These are phyloP conservation scores for Caerostris darwini DNA, from an alignment of 1,140 invertebrate species.

Conservation along the genomic window DNA sequence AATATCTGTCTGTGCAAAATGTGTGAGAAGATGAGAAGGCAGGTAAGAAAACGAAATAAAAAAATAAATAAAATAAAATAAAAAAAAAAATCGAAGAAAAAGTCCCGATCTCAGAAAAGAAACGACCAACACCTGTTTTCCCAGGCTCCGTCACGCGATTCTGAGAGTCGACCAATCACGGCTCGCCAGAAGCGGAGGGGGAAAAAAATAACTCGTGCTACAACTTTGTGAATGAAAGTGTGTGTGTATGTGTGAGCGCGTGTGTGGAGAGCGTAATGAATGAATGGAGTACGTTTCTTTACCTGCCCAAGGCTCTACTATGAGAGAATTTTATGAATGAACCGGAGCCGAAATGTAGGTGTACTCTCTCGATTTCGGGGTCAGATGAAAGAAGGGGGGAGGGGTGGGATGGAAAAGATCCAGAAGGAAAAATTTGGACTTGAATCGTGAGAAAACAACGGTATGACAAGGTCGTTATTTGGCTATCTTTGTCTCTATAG, in stretches of 20 bases:
- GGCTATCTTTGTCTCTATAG: neutral
- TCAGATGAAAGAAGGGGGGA: slow-evolving; percentile 22
- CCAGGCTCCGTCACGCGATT: slow-evolving; percentile 77
- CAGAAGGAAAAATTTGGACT: slow-evolving; percentile 25
- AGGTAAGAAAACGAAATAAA: neutral
- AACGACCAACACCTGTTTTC: slow-evolving; percentile 75
- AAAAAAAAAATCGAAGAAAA: slow-evolving; percentile 16
- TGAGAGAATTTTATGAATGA: slow-evolving; percentile 77
- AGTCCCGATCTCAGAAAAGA: slow-evolving; percentile 28
- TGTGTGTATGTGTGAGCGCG: slow-evolving; percentile 61
- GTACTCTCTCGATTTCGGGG: slow-evolving; percentile 73
- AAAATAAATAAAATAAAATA: neutral
- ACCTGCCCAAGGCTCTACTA: slow-evolving; percentile 76
- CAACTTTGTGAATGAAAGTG: slow-evolving; percentile 76
- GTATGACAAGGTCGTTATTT: slow-evolving; percentile 59
- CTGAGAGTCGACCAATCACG: slow-evolving; percentile 55
- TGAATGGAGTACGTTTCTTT: slow-evolving; percentile 76
- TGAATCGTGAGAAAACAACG: slow-evolving; percentile 70
- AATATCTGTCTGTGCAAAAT: neutral
- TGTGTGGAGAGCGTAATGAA: slow-evolving; percentile 74
- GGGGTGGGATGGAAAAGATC: neutral
- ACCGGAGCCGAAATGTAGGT: slow-evolving; percentile 63
- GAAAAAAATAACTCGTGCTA: slow-evolving; percentile 49
- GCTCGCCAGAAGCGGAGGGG: neutral
- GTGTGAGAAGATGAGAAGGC: slow-evolving; percentile 60